phyloP scores from a whole-genome alignment of 2,888 invertebrate genomes.

The Phymatocera aterrima region DNA sequence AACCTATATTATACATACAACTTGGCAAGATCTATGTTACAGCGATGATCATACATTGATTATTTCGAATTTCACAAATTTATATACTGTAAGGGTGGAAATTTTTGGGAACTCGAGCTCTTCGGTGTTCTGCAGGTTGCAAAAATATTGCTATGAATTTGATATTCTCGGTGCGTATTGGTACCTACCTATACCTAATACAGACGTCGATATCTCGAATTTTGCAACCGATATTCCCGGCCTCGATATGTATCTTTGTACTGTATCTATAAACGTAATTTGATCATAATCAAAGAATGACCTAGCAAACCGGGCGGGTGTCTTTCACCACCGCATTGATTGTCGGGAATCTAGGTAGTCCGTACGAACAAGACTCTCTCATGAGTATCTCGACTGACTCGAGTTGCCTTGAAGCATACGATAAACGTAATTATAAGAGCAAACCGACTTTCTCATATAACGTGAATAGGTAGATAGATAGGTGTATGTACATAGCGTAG shows the following conservation, averaged over 20 bases:
- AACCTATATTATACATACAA: too few relatives aligned
- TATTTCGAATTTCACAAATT: too few relatives aligned
- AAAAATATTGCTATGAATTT: not conserved
- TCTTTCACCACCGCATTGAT: slow-evolving; percentile 50
- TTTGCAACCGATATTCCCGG: slow-evolving; percentile 1
- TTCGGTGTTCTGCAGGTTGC: not conserved
- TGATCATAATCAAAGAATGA: slow-evolving; percentile 23
- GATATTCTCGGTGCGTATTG: not conserved
- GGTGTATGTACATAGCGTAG: not conserved
- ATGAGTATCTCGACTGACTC: not conserved
- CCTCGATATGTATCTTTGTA: slow-evolving; percentile 15
- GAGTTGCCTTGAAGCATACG: slow-evolving; percentile 12
- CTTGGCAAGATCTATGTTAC: too few relatives aligned
- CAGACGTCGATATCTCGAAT: not conserved
- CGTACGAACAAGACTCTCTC: not conserved
- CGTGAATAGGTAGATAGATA: not conserved
- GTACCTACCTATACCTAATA: too few relatives aligned
- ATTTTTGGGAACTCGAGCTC: too few relatives aligned
- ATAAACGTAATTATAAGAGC: slow-evolving; percentile 9
- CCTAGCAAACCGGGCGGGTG: slow-evolving; percentile 49
- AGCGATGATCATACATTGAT: too few relatives aligned
- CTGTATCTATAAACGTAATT: slow-evolving; percentile 18
- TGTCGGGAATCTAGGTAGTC: not conserved
- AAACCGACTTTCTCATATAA: slow-evolving; percentile 17
- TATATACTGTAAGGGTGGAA: too few relatives aligned